phyloP scores from a whole-genome alignment of 64 coral and sea anemone species.

The Trachythela sp. region DNA sequence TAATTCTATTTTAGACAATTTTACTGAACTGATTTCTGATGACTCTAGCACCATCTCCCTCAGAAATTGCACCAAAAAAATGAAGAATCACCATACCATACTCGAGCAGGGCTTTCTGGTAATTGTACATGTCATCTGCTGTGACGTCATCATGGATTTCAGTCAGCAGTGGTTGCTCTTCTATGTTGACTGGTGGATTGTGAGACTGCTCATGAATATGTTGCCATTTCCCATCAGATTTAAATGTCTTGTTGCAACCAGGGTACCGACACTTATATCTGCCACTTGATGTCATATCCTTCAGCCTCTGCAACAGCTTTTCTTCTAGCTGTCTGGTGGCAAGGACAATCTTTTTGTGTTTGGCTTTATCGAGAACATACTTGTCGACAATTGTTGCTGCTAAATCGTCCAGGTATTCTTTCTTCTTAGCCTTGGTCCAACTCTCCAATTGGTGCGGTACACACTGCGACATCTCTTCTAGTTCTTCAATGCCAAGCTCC shows the following conservation, averaged over 20 bases:
- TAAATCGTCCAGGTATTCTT: not conserved
- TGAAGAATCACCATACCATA: slow-evolving; percentile 73
- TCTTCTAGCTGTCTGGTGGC: not conserved
- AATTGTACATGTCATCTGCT: slow-evolving; percentile 70
- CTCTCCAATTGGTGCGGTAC: not conserved
- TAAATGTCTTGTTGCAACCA: slow-evolving; percentile 66
- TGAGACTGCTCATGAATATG: slow-evolving; percentile 49
- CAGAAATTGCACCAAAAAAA: slow-evolving; percentile 68
- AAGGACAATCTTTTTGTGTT: not conserved
- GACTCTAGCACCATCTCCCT: slow-evolving; percentile 64
- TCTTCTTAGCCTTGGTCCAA: slow-evolving; percentile 3
- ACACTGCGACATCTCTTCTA: not conserved
- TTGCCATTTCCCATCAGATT: slow-evolving; percentile 55
- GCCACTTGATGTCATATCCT: slow-evolving; percentile 40
- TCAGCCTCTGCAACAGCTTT: slow-evolving; percentile 39
- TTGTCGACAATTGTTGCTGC: not conserved
- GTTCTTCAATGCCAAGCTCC: slow-evolving; percentile 34
- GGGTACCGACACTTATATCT: slow-evolving; percentile 55
- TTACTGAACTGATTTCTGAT: slow-evolving; percentile 19
- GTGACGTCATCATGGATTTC: not conserved
- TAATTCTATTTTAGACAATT: too few relatives aligned
- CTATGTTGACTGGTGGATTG: slow-evolving; percentile 30
- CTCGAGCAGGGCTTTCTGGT: slow-evolving; percentile 60
- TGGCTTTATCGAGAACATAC: not conserved
- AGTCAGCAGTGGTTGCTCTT: slow-evolving; percentile 12